phyloP scores from a whole-genome alignment of 2,888 invertebrate genomes.

The Brachyopa scutellaris region DNA sequence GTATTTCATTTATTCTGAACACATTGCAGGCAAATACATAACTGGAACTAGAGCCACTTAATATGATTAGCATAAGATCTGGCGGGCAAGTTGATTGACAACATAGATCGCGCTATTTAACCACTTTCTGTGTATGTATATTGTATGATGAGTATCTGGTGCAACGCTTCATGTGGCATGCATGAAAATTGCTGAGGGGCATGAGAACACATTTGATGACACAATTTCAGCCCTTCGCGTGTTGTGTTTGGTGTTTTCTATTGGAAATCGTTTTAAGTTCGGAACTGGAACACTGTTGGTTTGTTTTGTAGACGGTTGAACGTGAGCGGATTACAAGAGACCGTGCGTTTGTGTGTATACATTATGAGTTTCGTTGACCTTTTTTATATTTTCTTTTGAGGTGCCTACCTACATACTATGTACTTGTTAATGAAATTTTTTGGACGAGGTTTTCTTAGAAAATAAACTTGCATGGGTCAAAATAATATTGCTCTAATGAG shows the following conservation, averaged over 20 bases:
- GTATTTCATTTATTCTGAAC: constrained; percentile 41
- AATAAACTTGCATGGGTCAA: background rate
- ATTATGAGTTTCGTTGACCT: constrained; percentile 40
- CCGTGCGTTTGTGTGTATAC: constrained; percentile 17
- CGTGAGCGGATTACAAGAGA: constrained; percentile 49
- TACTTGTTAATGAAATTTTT: constrained; percentile 45
- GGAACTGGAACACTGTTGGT: constrained; percentile 46
- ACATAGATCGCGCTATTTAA: constrained; percentile 55
- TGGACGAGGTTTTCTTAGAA: background rate
- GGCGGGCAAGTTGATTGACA: constrained; percentile 57
- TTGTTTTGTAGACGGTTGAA: constrained; percentile 11
- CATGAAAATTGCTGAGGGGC: background rate
- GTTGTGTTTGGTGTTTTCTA: constrained; percentile 26
- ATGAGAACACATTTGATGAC: constrained; percentile 56
- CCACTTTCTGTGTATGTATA: constrained; percentile 8
- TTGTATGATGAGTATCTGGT: constrained; percentile 35
- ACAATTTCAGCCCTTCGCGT: constrained; percentile 61
- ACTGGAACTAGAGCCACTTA: constrained; percentile 47
- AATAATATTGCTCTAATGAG: constrained; percentile 1
- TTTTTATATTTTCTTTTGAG: constrained; percentile 29
- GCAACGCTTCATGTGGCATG: constrained; percentile 20
- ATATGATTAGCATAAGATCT: constrained; percentile 60
- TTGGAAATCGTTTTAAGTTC: constrained; percentile 62
- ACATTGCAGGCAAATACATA: constrained; percentile 45
- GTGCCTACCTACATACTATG: too few species aligned